Conservation (phyloP, 2,113 vertebrate species). For the Pseudolaguvia tuberculata region DNA sequence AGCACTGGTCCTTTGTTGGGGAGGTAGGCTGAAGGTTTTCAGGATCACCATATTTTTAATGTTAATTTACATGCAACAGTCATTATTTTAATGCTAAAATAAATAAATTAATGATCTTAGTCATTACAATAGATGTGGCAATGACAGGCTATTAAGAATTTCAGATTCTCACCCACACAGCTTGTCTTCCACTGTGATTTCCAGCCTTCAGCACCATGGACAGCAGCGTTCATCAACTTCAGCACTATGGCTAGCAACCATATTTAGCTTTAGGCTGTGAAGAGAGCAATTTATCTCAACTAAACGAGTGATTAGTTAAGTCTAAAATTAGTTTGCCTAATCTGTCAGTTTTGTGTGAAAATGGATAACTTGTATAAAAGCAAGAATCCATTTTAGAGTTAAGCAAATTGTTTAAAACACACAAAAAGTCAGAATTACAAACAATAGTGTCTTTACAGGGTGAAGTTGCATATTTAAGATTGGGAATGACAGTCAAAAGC, state of each 20-base stretch:
- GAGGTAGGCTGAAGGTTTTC: background rate
- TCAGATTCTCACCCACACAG: constrained; percentile 16
- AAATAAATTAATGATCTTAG: constrained; percentile 16
- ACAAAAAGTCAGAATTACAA: background rate
- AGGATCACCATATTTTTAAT: background rate
- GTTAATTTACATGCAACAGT: background rate
- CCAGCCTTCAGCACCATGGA: constrained; percentile 6
- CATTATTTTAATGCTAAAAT: background rate
- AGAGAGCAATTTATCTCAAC: background rate
- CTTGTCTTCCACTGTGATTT: constrained; percentile 12
- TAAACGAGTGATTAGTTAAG: background rate
- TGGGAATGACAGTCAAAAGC: too few species aligned
- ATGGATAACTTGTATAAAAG: background rate
- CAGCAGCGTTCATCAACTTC: background rate
- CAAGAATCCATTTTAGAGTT: background rate
- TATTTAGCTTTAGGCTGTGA: background rate
- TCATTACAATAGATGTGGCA: constrained; percentile 2
- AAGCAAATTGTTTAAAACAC: background rate
- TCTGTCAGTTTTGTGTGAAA: background rate
- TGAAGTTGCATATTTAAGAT: background rate
- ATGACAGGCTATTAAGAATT: constrained; percentile 7
- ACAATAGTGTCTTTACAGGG: background rate
- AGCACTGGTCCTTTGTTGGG: background rate
- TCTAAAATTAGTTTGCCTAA: background rate
- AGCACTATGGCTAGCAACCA: constrained; percentile 7